phyloP scores from a whole-genome alignment of 2,113 vertebrate genomes.

The Xenus cinereus region DNA sequence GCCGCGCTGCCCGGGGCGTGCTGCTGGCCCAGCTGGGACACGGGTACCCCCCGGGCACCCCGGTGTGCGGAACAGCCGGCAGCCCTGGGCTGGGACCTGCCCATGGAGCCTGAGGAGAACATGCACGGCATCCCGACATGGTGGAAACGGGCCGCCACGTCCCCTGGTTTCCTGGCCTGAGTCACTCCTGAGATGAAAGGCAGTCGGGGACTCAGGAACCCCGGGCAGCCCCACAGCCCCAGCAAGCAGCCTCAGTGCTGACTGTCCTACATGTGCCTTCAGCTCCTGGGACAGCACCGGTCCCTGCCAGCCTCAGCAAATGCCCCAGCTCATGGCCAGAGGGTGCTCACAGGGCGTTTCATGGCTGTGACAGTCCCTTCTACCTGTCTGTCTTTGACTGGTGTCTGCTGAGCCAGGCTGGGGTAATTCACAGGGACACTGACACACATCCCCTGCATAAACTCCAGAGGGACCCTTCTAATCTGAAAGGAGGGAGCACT shows the following conservation, averaged over 20 bases:
- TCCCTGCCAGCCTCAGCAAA: background rate
- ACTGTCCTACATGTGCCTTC: accelerated
- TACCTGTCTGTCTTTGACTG: background rate
- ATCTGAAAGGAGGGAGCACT: background rate
- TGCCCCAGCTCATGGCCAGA: background rate
- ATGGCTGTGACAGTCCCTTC: background rate
- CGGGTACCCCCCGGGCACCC: background rate
- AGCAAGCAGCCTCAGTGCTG: accelerated
- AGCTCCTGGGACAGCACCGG: background rate
- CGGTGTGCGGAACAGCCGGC: accelerated
- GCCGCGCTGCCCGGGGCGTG: background rate
- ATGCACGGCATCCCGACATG: accelerated
- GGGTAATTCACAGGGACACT: too few relatives aligned
- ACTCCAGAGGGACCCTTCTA: background rate
- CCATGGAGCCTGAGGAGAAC: accelerated
- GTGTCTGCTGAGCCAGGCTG: accelerated
- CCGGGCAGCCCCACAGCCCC: background rate
- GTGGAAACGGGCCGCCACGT: accelerated
- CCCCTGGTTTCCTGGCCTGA: background rate
- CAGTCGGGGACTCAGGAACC: accelerated
- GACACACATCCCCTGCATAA: background rate
- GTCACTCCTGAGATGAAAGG: background rate
- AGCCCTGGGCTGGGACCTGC: background rate
- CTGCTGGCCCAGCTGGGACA: background rate
- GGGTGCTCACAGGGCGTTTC: accelerated